These are phyloP conservation scores for Leptonema lineaticorne DNA, from an alignment of 1,140 invertebrate genomes.

Conservation along the genomic window DNA sequence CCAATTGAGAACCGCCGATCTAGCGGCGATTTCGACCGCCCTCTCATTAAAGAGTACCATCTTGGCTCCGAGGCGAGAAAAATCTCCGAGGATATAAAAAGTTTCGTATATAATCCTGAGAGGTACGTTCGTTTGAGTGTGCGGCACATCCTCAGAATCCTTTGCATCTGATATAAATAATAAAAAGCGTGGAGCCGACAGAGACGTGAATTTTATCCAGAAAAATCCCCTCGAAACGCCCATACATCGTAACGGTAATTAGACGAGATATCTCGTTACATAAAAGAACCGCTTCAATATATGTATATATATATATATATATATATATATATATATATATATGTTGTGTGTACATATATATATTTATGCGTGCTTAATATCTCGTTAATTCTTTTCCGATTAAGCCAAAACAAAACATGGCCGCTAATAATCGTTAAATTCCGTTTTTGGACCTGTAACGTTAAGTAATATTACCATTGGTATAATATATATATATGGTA, in stretches of 20 bases:
- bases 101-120: no score
- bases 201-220: neutral
- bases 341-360: no score
- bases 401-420: no score
- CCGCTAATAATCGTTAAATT: no score
- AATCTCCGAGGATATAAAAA: neutral
- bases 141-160: neutral
- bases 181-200: neutral
- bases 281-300: neutral
- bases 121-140: neutral
- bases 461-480: no score
- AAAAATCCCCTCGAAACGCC: neutral
- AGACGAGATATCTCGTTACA: slow-evolving; percentile 3
- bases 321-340: no score
- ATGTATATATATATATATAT: no score
- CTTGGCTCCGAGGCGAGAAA: neutral
- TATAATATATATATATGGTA: neutral
- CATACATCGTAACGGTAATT: slow-evolving; percentile 2
- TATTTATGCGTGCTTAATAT: no score
- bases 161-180: slow-evolving; percentile 12
- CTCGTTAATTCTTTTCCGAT: no score
- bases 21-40: neutral
- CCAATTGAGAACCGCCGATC: no score
- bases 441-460: neutral
- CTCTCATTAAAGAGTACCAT: no score